Evolutionary conservation across 2,797 vertebrate species (phyloP).

Genomic region (Arremon aurantiirostris): DNA sequence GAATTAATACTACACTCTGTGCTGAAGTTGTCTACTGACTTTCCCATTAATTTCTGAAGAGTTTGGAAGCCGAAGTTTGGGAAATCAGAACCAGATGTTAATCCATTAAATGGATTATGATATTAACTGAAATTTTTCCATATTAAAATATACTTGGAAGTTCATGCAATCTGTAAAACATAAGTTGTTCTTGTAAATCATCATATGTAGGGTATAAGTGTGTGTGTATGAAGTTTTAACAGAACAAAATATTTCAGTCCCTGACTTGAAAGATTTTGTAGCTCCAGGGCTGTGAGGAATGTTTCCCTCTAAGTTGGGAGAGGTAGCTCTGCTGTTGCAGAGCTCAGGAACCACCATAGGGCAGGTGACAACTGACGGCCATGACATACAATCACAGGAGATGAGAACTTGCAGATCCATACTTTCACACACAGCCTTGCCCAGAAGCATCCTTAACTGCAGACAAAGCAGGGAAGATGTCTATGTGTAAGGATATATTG

Average conservation of each 20-base stretch:
- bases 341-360: neutral
- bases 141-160: neutral
- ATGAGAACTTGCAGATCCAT: neutral
- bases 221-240: neutral
- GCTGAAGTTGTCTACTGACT: neutral
- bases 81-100: neutral
- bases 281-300: neutral
- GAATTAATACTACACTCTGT: neutral
- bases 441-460: neutral
- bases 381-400: neutral
- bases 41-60: neutral
- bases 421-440: neutral
- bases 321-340: neutral
- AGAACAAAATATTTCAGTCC: neutral
- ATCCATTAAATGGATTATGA: neutral
- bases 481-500: neutral
- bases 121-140: neutral
- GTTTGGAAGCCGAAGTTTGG: neutral
- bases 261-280: neutral
- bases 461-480: fast-evolving
- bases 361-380: neutral
- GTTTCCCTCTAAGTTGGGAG: neutral
- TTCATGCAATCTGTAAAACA: neutral
- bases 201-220: neutral
- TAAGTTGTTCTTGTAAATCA: neutral